Evolutionary conservation across 2,797 vertebrate species (phyloP).

Genomic region (Ceyx erithaca): DNA sequence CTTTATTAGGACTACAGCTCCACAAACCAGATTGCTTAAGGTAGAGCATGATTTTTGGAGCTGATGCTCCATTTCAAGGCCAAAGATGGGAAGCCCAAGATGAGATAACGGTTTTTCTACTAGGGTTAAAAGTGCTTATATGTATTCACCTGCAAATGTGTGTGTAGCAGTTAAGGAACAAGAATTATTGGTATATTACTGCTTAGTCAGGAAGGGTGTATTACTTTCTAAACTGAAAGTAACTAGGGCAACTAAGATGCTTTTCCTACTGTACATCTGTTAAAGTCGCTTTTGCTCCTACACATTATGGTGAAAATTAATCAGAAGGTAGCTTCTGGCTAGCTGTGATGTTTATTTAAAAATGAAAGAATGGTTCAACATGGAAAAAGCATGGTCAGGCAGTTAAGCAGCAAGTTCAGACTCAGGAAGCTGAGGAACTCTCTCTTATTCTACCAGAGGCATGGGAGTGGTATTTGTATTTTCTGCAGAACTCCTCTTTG

Average conservation of each 20-base stretch:
- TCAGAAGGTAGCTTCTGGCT: background rate
- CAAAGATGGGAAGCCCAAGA: background rate
- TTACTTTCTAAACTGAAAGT: background rate
- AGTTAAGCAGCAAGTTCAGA: background rate
- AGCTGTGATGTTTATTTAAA: background rate
- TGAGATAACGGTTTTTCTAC: background rate
- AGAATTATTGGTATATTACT: background rate
- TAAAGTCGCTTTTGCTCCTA: background rate
- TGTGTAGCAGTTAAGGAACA: background rate
- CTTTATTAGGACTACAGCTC: background rate
- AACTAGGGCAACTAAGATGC: background rate
- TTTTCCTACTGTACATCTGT: background rate
- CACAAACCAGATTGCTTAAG: background rate
- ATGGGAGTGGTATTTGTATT: fast-evolving
- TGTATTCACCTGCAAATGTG: background rate
- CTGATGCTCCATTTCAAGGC: background rate
- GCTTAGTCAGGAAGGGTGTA: background rate
- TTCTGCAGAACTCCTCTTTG: background rate
- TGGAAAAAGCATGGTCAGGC: background rate
- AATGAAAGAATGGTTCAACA: background rate
- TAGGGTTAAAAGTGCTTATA: background rate
- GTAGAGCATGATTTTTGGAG: background rate
- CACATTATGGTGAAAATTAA: background rate
- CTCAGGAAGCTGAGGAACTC: background rate
- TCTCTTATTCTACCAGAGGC: background rate